Conservation (phyloP, 1,140 invertebrate genomes). For the Hycleus cichorii region DNA sequence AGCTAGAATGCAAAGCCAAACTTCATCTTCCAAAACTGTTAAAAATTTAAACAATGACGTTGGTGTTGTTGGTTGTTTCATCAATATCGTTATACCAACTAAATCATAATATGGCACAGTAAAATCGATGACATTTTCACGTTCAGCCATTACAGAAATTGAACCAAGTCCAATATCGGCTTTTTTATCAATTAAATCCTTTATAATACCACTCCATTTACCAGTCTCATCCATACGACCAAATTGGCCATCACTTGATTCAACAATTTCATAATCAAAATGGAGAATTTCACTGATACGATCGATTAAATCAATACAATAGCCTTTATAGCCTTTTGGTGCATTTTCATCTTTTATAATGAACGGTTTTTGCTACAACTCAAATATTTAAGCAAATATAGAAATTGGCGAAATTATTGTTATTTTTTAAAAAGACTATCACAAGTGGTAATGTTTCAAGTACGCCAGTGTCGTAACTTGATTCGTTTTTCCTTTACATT, state of each 20-base stretch:
- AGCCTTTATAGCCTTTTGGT: constrained; percentile 71
- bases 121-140: constrained; percentile 91
- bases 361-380: constrained; percentile 73
- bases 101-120: constrained; percentile 94
- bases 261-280: constrained; percentile 83
- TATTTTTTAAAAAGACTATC: too few species aligned
- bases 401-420: background rate
- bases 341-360: constrained; percentile 63
- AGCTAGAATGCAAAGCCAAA: too few species aligned
- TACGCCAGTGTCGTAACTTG: too few species aligned
- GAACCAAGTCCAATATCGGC: constrained; percentile 86
- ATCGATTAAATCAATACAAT: constrained; percentile 88
- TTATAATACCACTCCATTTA: constrained; percentile 89
- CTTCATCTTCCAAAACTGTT: constrained; percentile 89
- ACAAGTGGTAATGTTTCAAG: too few species aligned
- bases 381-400: background rate
- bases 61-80: constrained; percentile 69
- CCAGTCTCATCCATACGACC: constrained; percentile 79
- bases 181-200: constrained; percentile 81
- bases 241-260: constrained; percentile 70
- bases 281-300: constrained; percentile 73
- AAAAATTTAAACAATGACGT: constrained; percentile 95
- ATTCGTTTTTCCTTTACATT: too few species aligned
- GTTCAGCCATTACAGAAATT: constrained; percentile 87
- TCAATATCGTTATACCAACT: constrained; percentile 88